Evolutionary conservation across 2,888 invertebrate species (phyloP), one percentile per base, ranked within the genome.

Genomic region (Aphodius sticticus): DNA sequence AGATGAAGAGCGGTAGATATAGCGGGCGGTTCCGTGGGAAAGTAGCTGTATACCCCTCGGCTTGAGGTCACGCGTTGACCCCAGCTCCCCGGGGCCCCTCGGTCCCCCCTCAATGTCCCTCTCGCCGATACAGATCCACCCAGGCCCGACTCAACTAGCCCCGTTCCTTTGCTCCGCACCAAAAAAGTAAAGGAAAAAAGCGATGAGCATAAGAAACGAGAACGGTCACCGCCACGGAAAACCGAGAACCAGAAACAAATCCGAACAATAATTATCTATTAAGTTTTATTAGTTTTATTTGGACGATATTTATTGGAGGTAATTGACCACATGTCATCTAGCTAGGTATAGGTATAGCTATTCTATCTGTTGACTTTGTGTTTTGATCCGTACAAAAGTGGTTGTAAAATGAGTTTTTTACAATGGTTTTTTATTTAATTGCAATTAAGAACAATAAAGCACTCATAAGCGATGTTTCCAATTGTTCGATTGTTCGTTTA

Each of bases 1-100:
- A 88, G 89, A 89, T 89, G 89, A 89, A 88, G 89, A 89, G 89
- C 88, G 89, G 88, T 87, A 88, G 89, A 89, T 89, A 89, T 88
- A 87, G 89, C 89, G 89, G 88, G 89, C 89, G 89, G 88, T 87
- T 88, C 88, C 89, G 89, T 89, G 89, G 89, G 89, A 89, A 89
- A 89, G 89, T 89, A 88, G 89, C 89, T 87, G 89, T 87, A 88
- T 89, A 89, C 89, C 89, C 89, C 89, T 89, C 88, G 88, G 88
- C 89, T 88, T 88, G 89, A 89, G 89, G 89, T 89, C 89, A 89
- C 88, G 88, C 87, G 88, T 86, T 89, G 88, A 89, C 88, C 89
- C 88, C 88, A 85, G 87, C 83, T 84, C 84, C 85, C 82, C 82
- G 80, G 79, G 79, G 81, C 84, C 83, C 84, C 85, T 83, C 83